Conservation (phyloP, 1,140 invertebrate species). For the Temnothorax longispinosus region DNA sequence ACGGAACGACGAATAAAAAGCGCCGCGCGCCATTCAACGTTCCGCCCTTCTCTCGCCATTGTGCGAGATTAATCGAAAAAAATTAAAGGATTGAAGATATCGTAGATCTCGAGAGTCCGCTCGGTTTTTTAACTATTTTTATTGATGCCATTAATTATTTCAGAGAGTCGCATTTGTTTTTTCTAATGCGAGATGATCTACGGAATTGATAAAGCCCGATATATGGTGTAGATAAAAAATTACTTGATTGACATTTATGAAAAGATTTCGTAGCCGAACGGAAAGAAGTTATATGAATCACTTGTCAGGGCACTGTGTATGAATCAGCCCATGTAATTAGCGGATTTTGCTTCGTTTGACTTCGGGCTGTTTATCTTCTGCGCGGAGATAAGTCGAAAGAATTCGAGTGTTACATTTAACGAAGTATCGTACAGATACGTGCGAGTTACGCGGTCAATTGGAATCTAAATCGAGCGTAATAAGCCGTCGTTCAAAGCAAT, state of each 20-base stretch:
- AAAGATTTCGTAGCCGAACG: neutral
- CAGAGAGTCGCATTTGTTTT: neutral
- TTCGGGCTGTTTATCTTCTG: neutral
- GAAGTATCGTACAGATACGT: slow-evolving; percentile 33
- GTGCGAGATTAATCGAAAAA: neutral
- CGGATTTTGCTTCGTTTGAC: neutral
- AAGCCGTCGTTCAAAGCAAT: slow-evolving; percentile 25
- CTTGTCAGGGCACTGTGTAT: neutral
- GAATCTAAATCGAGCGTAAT: slow-evolving; percentile 59
- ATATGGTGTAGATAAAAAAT: neutral
- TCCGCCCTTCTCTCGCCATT: slow-evolving; percentile 20
- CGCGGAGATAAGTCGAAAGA: neutral
- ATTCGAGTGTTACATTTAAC: slow-evolving; percentile 15
- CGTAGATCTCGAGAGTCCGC: neutral
- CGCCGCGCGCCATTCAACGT: slow-evolving; percentile 8
- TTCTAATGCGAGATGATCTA: neutral
- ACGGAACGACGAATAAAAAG: slow-evolving; percentile 32
- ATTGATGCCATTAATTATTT: neutral
- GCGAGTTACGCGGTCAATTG: slow-evolving; percentile 50
- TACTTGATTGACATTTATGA: neutral
- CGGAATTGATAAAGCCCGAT: neutral
- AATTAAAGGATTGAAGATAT: neutral
- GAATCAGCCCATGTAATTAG: neutral
- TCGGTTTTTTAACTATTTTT: neutral
- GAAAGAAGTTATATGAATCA: neutral